Base-by-base conservation (phyloP, 2,888 invertebrate genomes). In the Amphipoea oculea region DNA sequence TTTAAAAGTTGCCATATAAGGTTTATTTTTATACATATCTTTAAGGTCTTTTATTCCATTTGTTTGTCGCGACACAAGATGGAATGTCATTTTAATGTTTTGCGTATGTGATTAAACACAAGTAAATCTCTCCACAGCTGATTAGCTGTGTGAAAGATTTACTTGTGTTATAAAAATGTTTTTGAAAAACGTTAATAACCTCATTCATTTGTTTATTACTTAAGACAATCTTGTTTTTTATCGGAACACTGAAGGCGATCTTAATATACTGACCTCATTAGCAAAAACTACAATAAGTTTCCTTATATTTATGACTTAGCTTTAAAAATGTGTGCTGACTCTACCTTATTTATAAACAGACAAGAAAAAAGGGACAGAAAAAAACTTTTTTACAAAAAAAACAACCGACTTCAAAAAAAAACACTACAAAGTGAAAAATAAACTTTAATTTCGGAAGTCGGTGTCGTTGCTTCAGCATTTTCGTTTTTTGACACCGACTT, bases 251-350 rank as follows among this genome's bases (percentile, higher is more conserved):
- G 76, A 81, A 81, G 82, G 81, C 36, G 36, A 82, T 82, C 57
- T 81, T 76, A 51, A 51, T 6, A 20, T 36, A n/a, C 0, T 82
- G 65, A 76, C 82, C 82, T 81, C 81, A 76, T 81, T 81, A 69
- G 63, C 17, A 51, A 76, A 48, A 48, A 42, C 9, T 69, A 48
- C 2, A 14, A 60, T 60, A 60, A 29, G 63, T 81, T 82, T 82
- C 81, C 69, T 62, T 62, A n/a, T 63, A 20, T 60, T 51, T 40
- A 23, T 9, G 17, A 29, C 45, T 78, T 54, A 0, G 51, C 9
- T 69, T 63, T 6, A 20, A 17, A 68, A 51, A 23, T 71, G 9
- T 40, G 9, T 20, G 45, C 20, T 45, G 20, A 29, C 6, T 63
- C 14, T 20, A 6, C 0, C 5, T 63, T 20, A 4, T 23, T 14